A percentile compares a stretch with the other conserved stretches of the same genome.
phyloP scores from a whole-genome alignment of 2,888 invertebrate species.

The Clistopyga incitator region DNA sequence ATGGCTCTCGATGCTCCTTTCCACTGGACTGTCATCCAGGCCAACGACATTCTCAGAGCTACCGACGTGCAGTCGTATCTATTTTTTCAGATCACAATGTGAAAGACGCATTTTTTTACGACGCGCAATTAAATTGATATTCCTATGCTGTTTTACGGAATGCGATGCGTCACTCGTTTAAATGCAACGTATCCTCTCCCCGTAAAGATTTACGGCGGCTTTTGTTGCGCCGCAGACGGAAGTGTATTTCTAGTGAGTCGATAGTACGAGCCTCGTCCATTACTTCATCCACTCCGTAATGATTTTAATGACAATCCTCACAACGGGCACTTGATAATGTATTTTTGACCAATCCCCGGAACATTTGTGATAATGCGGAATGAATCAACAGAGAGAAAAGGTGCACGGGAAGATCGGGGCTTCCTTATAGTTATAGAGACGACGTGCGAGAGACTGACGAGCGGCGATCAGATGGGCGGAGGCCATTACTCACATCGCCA shows the following conservation, averaged over 20 bases:
- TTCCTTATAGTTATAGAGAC: slow-evolving; percentile 30
- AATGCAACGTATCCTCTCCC: slow-evolving; percentile 37
- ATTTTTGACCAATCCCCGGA: slow-evolving; percentile 54
- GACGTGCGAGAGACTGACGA: slow-evolving; percentile 72
- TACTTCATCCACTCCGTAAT: slow-evolving; percentile 36
- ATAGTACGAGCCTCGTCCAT: slow-evolving; percentile 48
- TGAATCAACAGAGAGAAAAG: slow-evolving; percentile 72
- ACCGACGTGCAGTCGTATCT: slow-evolving; percentile 1
- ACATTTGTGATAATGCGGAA: slow-evolving; percentile 78
- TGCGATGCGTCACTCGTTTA: slow-evolving; percentile 64
- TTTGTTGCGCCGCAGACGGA: slow-evolving; percentile 30
- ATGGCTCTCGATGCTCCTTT: background rate
- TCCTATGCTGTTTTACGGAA: slow-evolving; percentile 46
- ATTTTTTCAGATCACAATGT: slow-evolving; percentile 35
- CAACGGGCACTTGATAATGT: slow-evolving; percentile 35
- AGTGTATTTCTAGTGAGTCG: slow-evolving; percentile 27
- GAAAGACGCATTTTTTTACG: slow-evolving; percentile 41
- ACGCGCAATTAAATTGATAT: slow-evolving; percentile 17
- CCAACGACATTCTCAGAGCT: slow-evolving; percentile 3
- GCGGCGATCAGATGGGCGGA: slow-evolving; percentile 81
- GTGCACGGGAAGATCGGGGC: slow-evolving; percentile 40
- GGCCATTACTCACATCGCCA: slow-evolving; percentile 81
- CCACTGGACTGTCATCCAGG: slow-evolving; percentile 14
- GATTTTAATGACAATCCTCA: slow-evolving; percentile 62
- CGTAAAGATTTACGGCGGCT: slow-evolving; percentile 37